Percentiles rank a stretch among this genome's conserved stretches.
These are phyloP conservation scores for Radopholus similis DNA, from an alignment of 1,140 invertebrate genomes.

Conservation along the genomic window DNA sequence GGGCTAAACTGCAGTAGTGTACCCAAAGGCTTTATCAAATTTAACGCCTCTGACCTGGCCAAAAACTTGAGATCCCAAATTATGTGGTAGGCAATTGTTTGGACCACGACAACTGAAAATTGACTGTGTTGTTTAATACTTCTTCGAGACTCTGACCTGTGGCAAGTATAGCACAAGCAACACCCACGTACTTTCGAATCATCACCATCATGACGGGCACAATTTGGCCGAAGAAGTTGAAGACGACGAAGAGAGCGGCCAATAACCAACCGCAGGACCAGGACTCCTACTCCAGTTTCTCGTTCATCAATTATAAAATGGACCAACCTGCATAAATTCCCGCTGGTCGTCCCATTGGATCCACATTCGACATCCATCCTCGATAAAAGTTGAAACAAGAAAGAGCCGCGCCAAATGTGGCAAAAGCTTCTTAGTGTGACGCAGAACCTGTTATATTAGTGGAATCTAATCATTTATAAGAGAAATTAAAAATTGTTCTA, in stretches of 20 bases:
- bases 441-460: slow-evolving; percentile 45
- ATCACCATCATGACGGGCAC: slow-evolving; percentile 67
- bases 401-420: slow-evolving; percentile 91
- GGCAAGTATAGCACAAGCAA: slow-evolving; percentile 88
- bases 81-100: slow-evolving; percentile 73
- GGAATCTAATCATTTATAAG: background rate
- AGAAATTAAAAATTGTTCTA: background rate
- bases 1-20: no score
- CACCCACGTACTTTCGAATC: slow-evolving; percentile 81
- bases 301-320: background rate
- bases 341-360: slow-evolving; percentile 94
- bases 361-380: slow-evolving; percentile 98
- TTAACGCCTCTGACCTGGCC: slow-evolving; percentile 62
- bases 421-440: slow-evolving; percentile 74
- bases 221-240: slow-evolving; percentile 91
- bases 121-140: background rate
- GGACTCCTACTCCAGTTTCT: slow-evolving; percentile 69
- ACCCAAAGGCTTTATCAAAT: no score
- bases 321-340: slow-evolving; percentile 76
- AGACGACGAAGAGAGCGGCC: slow-evolving; percentile 82
- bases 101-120: slow-evolving; percentile 77
- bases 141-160: slow-evolving; percentile 62
- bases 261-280: slow-evolving; percentile 94
- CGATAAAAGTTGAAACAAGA: slow-evolving; percentile 97
- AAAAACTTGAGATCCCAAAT: slow-evolving; percentile 96